Evolutionary conservation across 1,140 invertebrate genomes (phyloP), one percentile per base, ranked within the genome.

Genomic region (Lepidostoma basale): DNA sequence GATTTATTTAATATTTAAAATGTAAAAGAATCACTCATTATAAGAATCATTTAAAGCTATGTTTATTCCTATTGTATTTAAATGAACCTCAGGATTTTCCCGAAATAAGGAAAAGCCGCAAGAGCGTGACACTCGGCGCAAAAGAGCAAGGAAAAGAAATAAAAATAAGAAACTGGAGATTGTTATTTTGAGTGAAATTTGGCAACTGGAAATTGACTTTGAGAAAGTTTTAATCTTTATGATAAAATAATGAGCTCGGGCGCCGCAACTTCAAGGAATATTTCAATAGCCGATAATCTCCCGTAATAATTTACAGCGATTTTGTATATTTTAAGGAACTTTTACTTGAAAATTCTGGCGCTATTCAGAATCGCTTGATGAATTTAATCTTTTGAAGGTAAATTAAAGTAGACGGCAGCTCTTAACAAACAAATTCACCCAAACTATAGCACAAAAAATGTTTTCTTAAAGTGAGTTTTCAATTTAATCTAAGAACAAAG

Each of bases 251-350:
- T 54, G 49, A 54, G 26, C 26, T 6, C n/a, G 25, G 16, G 26
- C 2, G n/a, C 49, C 49, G 16, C 25, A 54, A 28, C 3, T 28
- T 36, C 33, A 3, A 14, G 26, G 49, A 54, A 54, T 54, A 28
- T 16, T 54, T 54, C 26, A 30, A 54, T 54, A 12, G 18, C 49
- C 49, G 18, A 54, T 54, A 30, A 54, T 54, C 49, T 28, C 26
- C 12, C 44, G 18, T 23, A 18, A 47, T 47, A 54, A 30, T 54
- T 54, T 30, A 33, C 23, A 54, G 20, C 12, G 49, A 33, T 16
- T 54, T 54, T 54, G 49, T 54, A 30, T 54, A 54, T 30, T 54
- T 30, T 28, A 54, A 9, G n/a, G 26, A 54, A 54, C n/a, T 22
- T 49, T 54, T 8, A 54, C 28, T n/a, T 30, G 25, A 54, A 54